phyloP scores from a whole-genome alignment of 2,888 invertebrate genomes.

The Seira sanloemensis region DNA sequence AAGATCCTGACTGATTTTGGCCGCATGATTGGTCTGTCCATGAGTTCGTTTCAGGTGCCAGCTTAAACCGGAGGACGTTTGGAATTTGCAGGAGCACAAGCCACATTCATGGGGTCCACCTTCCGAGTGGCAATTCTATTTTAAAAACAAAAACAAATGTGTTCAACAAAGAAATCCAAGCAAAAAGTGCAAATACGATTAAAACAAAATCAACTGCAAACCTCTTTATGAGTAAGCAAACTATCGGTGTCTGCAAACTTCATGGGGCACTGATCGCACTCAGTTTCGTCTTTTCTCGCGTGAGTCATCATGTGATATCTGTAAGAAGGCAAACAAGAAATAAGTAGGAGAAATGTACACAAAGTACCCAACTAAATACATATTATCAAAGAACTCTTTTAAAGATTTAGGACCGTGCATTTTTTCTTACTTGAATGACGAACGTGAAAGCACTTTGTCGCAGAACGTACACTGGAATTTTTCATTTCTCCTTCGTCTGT shows the following conservation, averaged over 20 bases:
- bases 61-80: neutral
- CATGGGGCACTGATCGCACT: conserved; percentile 6
- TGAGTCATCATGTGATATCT: conserved; percentile 2
- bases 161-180: neutral
- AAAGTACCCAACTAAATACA: too few relatives aligned
- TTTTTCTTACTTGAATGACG: neutral
- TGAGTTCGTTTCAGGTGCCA: neutral
- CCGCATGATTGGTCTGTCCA: neutral
- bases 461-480: neutral
- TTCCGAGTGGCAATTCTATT: neutral
- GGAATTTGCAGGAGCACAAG: conserved; percentile 16
- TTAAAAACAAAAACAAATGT: neutral
- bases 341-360: too few relatives aligned
- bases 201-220: neutral
- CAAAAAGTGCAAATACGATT: neutral
- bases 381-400: neutral
- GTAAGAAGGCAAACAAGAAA: neutral
- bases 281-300: neutral
- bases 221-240: conserved; percentile 9
- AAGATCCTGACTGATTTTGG: neutral
- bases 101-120: neutral
- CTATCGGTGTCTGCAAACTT: neutral
- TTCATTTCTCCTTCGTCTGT: neutral
- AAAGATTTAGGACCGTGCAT: neutral
- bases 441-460: neutral